A percentile compares a stretch with the other conserved stretches of the same genome.
These are phyloP conservation scores for Gasteruption jaculator DNA, from an alignment of 2,888 invertebrate genomes.

Conservation along the genomic window DNA sequence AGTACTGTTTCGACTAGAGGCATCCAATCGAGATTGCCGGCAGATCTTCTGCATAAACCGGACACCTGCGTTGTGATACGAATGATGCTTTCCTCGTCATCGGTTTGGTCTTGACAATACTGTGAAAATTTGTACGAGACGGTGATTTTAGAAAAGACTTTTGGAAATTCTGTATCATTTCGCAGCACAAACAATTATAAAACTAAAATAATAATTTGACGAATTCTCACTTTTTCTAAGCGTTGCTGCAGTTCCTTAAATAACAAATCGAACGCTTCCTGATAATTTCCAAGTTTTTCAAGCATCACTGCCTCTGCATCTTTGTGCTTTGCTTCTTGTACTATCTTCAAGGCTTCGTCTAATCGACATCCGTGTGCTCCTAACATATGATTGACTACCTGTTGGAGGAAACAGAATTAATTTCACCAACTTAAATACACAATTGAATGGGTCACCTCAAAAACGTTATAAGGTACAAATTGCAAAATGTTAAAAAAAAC, in stretches of 20 bases:
- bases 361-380: conserved; percentile 56
- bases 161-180: no score
- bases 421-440: conserved; percentile 3
- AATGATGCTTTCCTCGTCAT: conserved; percentile 37
- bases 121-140: conserved; percentile 16
- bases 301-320: conserved; percentile 69
- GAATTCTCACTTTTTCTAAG: conserved; percentile 35
- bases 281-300: conserved; percentile 71
- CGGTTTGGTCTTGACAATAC: conserved; percentile 28
- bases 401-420: background rate
- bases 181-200: conserved; percentile 22
- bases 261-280: conserved; percentile 65
- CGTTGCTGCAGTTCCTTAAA: conserved; percentile 50
- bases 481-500: no score
- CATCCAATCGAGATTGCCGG: conserved; percentile 47
- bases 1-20: conserved; percentile 45
- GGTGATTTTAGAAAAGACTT: background rate
- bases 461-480: no score
- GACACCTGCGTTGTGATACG: conserved; percentile 38
- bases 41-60: conserved; percentile 44
- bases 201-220: conserved; percentile 5
- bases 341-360: conserved; percentile 63
- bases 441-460: no score
- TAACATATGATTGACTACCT: conserved; percentile 42
- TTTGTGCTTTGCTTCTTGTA: conserved; percentile 59